Evolutionary conservation across 2,797 vertebrate genomes (phyloP), one percentile per base, ranked within the genome.

Genomic region (Fistularia commersonii): DNA sequence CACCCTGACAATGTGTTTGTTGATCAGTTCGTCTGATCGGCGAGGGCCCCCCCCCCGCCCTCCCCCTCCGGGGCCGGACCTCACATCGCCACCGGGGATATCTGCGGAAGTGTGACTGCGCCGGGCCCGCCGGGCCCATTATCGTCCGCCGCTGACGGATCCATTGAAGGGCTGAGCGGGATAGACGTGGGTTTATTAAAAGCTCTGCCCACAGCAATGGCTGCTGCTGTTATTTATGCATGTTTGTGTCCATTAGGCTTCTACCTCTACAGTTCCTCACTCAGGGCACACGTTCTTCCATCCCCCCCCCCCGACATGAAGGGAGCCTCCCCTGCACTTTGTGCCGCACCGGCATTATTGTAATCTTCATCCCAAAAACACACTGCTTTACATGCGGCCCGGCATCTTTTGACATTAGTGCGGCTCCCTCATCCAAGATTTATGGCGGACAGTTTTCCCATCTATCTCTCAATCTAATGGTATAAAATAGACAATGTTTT

Each of bases 211-310:
- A 78, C 61, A 87, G 80, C 67, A 42, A 76, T 76, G 71, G 79
- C 63, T 86, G 84, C 83, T 94, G 94, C n/a, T n/a, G n/a, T 96
- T 95, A 94, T 95, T 96, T 97, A 97, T 94, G 94, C 90, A 92
- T 90, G 89, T 92, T 95, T 95, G 92, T 95, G 92, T 93, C 95
- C 95, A 97, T 98, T 97, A 98, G 95, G 93, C 92, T 91, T 92
- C 93, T 89, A 93, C 93, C 85, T 93, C 83, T 86, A 79, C 81
- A 90, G 91, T 92, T 92, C 90, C 81, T 76, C 92, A 93, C 79
- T 88, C 72, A 76, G 65, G 77, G 82, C 85, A 84, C 84, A 77
- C 80, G 77, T 83, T 81, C 73, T 69, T 86, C 85, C 81, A 81
- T n/a, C n/a, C n/a, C n/a, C n/a, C n/a, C 79, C 84, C 84, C 79